A percentile compares a stretch with the other conserved stretches of the same genome.
phyloP scores from a whole-genome alignment of 2,888 invertebrate species.

The Maniola hyperantus region DNA sequence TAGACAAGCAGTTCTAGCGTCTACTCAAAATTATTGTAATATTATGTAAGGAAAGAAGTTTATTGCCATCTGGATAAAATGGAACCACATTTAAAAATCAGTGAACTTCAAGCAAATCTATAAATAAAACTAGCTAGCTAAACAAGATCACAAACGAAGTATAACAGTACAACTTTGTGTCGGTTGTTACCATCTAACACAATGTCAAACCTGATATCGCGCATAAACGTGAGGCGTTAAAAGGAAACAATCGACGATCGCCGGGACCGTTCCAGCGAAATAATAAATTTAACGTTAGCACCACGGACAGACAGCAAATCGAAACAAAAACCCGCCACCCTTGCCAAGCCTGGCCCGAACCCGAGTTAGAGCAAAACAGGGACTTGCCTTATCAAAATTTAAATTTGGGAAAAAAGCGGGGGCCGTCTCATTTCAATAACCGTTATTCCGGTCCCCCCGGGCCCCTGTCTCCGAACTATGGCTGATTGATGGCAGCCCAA shows the following conservation, averaged over 20 bases:
- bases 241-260: slow-evolving; percentile 35
- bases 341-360: slow-evolving; percentile 61
- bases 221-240: slow-evolving; percentile 35
- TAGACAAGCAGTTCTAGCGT: background rate
- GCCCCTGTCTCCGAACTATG: slow-evolving; percentile 59
- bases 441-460: slow-evolving; percentile 64
- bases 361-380: slow-evolving; percentile 77
- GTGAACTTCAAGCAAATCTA: slow-evolving; percentile 9
- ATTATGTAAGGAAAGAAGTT: background rate
- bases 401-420: slow-evolving; percentile 80
- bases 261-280: slow-evolving; percentile 40
- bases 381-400: slow-evolving; percentile 82
- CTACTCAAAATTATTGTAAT: background rate
- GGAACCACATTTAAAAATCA: background rate
- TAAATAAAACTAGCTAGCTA: slow-evolving; percentile 18
- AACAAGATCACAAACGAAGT: slow-evolving; percentile 18
- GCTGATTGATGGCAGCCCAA: slow-evolving; percentile 78
- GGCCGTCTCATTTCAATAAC: slow-evolving; percentile 82
- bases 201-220: slow-evolving; percentile 28
- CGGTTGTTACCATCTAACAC: slow-evolving; percentile 16
- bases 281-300: slow-evolving; percentile 52
- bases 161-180: slow-evolving; percentile 18
- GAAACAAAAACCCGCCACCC: slow-evolving; percentile 71
- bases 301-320: slow-evolving; percentile 62
- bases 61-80: background rate